phyloP scores from a whole-genome alignment of 2,113 vertebrate species.

The Acrocephalus kingi region DNA sequence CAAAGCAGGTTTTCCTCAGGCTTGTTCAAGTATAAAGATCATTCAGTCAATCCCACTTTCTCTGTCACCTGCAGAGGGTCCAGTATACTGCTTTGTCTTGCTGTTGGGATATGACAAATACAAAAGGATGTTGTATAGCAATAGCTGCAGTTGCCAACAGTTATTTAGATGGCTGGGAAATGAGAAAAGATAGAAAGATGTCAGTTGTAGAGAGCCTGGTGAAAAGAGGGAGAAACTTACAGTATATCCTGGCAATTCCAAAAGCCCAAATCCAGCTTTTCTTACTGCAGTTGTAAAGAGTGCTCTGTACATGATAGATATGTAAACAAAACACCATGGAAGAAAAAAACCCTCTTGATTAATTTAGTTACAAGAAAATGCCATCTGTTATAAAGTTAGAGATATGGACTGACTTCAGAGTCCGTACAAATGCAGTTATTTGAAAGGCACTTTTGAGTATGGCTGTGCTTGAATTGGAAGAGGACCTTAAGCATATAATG shows the following conservation, averaged over 20 bases:
- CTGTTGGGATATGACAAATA: background rate
- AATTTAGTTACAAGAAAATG: background rate
- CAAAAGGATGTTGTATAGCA: background rate
- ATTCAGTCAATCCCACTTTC: background rate
- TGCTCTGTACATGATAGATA: background rate
- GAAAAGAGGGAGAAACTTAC: background rate
- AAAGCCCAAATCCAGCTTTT: background rate
- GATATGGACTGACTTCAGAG: background rate
- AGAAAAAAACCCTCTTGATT: background rate
- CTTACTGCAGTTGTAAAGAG: background rate
- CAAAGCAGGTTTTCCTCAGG: background rate
- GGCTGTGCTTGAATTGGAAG: background rate
- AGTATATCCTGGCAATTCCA: background rate
- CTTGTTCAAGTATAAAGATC: background rate
- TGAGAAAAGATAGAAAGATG: background rate
- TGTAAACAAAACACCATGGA: background rate
- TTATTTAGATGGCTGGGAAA: background rate
- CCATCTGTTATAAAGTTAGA: background rate
- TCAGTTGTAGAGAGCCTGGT: background rate
- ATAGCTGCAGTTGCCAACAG: accelerated
- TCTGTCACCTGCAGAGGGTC: background rate
- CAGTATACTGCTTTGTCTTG: background rate
- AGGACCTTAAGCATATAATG: background rate
- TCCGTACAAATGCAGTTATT: background rate
- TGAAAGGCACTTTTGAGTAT: background rate